A percentile compares a stretch with the other conserved stretches of the same genome.
phyloP scores from a whole-genome alignment of 2,888 invertebrate genomes.

The Zaprionus bogoriensis region DNA sequence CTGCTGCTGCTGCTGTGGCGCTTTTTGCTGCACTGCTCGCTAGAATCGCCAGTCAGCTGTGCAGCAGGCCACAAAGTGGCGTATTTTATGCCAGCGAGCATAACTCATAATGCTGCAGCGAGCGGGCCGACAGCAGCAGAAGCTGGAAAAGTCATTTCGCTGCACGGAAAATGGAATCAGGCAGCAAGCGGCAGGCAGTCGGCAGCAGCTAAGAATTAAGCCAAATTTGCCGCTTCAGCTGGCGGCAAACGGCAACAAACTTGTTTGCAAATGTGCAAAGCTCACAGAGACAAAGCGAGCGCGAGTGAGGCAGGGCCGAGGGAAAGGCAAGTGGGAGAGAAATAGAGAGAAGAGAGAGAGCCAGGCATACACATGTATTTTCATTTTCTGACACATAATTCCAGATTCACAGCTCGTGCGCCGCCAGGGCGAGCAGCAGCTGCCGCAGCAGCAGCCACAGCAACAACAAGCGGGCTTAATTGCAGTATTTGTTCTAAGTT shows the following conservation, averaged over 20 bases:
- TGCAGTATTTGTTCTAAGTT: slow-evolving; percentile 76
- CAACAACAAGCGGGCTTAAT: slow-evolving; percentile 72
- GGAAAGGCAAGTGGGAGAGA: no score
- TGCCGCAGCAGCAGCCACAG: slow-evolving; percentile 40
- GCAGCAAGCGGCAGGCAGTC: slow-evolving; percentile 33
- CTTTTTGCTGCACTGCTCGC: slow-evolving; percentile 19
- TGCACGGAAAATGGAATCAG: slow-evolving; percentile 34
- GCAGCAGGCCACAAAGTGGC: slow-evolving; percentile 41
- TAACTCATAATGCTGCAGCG: slow-evolving; percentile 63
- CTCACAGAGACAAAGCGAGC: slow-evolving; percentile 17
- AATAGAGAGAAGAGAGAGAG: slow-evolving; percentile 8
- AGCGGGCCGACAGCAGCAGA: slow-evolving; percentile 56
- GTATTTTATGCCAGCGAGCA: slow-evolving; percentile 65
- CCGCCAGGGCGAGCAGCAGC: slow-evolving; percentile 32
- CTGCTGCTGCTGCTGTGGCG: background rate
- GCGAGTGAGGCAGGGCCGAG: no score
- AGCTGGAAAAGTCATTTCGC: slow-evolving; percentile 43
- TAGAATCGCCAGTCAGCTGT: slow-evolving; percentile 24
- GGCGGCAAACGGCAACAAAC: slow-evolving; percentile 52
- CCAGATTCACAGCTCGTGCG: slow-evolving; percentile 70
- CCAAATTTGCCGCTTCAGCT: slow-evolving; percentile 75
- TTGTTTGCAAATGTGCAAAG: slow-evolving; percentile 60
- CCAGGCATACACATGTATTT: slow-evolving; percentile 58
- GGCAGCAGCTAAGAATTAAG: slow-evolving; percentile 61
- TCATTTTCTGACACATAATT: slow-evolving; percentile 79